These are phyloP conservation scores for Drosophila santomea DNA, from an alignment of 1,140 invertebrate species.

Conservation along the genomic window DNA sequence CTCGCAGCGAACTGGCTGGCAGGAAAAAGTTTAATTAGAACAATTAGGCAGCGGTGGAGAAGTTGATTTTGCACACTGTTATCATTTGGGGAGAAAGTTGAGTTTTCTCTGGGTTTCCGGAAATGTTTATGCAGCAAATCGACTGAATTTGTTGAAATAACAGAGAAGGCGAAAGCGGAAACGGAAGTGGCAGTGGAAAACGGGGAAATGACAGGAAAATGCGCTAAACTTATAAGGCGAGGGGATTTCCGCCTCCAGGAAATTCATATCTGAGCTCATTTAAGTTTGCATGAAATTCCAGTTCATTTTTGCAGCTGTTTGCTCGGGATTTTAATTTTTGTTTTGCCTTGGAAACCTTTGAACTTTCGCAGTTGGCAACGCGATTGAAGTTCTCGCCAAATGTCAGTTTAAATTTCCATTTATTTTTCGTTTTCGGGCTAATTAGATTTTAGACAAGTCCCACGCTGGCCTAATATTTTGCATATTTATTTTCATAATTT, in stretches of 20 bases:
- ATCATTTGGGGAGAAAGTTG: slow-evolving; percentile 61
- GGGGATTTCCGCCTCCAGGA: not conserved
- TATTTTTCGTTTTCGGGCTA: slow-evolving; percentile 42
- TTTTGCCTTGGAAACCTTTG: slow-evolving; percentile 66
- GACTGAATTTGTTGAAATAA: slow-evolving; percentile 84
- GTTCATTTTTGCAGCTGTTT: slow-evolving; percentile 66
- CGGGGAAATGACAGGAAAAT: slow-evolving; percentile 35
- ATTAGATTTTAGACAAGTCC: slow-evolving; percentile 61
- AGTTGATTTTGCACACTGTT: slow-evolving; percentile 54
- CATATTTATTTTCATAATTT: slow-evolving; percentile 80
- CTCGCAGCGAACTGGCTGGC: slow-evolving; percentile 13
- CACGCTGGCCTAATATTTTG: slow-evolving; percentile 16
- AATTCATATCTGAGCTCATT: slow-evolving; percentile 56
- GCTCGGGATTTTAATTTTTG: not conserved
- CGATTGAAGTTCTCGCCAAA: slow-evolving; percentile 37
- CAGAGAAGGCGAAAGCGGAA: slow-evolving; percentile 23
- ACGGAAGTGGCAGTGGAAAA: slow-evolving; percentile 36
- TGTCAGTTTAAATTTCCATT: slow-evolving; percentile 54
- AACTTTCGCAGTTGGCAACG: slow-evolving; percentile 43
- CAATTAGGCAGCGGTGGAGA: slow-evolving; percentile 53
- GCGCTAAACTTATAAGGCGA: slow-evolving; percentile 71
- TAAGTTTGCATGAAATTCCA: slow-evolving; percentile 60
- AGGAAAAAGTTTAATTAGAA: slow-evolving; percentile 75
- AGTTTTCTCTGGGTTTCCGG: slow-evolving; percentile 1
- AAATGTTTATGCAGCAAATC: slow-evolving; percentile 82